Percentiles rank a stretch among this genome's conserved stretches.
Evolutionary conservation across 2,113 vertebrate species (phyloP).

Genomic region (Ursus arctos): DNA sequence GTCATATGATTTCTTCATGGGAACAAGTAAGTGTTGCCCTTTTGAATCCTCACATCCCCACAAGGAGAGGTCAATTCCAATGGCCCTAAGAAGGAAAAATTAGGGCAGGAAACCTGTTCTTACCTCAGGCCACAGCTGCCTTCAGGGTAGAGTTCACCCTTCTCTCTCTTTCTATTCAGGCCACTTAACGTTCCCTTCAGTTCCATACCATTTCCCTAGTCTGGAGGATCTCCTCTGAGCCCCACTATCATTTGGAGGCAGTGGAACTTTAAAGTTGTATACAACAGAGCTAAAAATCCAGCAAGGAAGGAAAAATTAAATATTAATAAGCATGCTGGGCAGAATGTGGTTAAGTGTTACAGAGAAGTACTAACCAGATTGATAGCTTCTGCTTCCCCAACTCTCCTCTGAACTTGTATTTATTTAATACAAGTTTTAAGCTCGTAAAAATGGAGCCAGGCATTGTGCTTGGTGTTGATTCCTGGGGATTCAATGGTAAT

Average conservation of each 20-base stretch:
- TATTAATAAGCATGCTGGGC: not conserved
- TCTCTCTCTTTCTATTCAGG: not conserved
- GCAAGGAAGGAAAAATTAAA: not conserved
- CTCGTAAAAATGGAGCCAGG: not conserved
- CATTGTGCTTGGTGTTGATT: slow-evolving; percentile 6
- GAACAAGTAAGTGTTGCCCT: slow-evolving; percentile 91
- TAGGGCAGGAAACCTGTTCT: not conserved
- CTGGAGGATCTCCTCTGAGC: not conserved
- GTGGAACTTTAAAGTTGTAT: not conserved
- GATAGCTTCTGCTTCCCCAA: not conserved
- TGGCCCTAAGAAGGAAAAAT: not conserved
- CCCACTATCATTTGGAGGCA: not conserved
- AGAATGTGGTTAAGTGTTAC: slow-evolving; percentile 17
- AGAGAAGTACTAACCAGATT: slow-evolving; percentile 1
- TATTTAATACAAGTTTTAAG: slow-evolving; percentile 15
- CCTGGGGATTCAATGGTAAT: not conserved
- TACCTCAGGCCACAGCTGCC: not conserved
- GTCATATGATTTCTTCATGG: slow-evolving; percentile 94
- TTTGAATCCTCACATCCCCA: not conserved
- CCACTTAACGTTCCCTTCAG: not conserved
- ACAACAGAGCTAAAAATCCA: slow-evolving; percentile 37
- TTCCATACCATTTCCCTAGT: not conserved
- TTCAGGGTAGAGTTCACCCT: not conserved
- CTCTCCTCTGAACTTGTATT: slow-evolving; percentile 34
- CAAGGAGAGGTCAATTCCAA: not conserved